phyloP scores from a whole-genome alignment of 2,888 invertebrate species.

The Mayetiola destructor region DNA sequence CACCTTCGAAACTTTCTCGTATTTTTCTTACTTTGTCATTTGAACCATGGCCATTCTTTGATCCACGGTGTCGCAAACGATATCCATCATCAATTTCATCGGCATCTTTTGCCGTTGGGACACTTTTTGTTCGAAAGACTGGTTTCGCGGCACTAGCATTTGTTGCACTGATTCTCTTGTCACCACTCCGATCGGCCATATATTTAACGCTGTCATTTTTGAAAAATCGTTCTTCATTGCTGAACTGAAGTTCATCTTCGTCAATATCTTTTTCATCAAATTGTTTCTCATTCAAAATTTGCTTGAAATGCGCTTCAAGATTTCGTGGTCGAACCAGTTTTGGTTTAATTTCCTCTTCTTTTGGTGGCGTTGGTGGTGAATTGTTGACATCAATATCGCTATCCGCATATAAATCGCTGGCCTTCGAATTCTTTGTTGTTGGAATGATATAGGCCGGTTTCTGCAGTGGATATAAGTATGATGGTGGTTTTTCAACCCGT shows the following conservation, averaged over 20 bases:
- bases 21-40: background rate
- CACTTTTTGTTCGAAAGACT: conserved; percentile 6
- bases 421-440: background rate
- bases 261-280: conserved; percentile 11
- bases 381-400: background rate
- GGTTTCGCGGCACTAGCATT: background rate
- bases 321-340: conserved; percentile 32
- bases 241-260: conserved; percentile 1
- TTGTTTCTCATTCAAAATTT: conserved; percentile 15
- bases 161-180: background rate
- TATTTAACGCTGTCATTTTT: background rate
- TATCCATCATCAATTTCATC: background rate
- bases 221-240: conserved; percentile 2
- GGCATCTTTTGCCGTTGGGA: background rate
- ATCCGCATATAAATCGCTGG: no score
- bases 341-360: conserved; percentile 34
- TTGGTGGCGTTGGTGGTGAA: background rate
- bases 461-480: conserved; percentile 16
- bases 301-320: conserved; percentile 30
- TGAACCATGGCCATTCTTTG: background rate
- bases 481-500: conserved; percentile 12
- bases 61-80: conserved; percentile 1
- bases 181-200: background rate
- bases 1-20: conserved; percentile 6
- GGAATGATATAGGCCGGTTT: conserved; percentile 3